phyloP scores from a whole-genome alignment of 2,113 vertebrate genomes.

The Psilopsiagon aymara region DNA sequence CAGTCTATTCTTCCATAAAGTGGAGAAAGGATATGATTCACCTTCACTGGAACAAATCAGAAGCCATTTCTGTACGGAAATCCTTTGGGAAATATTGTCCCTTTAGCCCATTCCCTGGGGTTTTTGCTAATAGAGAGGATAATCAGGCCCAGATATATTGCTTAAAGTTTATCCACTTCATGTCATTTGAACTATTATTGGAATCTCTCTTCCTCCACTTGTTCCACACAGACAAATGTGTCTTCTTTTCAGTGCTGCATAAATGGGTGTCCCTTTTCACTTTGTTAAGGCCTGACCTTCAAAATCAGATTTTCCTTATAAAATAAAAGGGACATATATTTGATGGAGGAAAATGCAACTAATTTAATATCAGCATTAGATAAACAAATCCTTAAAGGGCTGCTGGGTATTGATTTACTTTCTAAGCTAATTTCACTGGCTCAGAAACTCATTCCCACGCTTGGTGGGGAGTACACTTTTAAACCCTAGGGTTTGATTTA shows the following conservation, averaged over 20 bases:
- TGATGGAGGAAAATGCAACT: not conserved
- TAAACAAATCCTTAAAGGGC: not conserved
- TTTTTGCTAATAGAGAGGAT: not conserved
- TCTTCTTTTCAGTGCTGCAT: not conserved
- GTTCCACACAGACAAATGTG: not conserved
- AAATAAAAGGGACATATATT: slow-evolving; percentile 9
- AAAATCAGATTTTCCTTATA: not conserved
- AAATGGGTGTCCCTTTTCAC: not conserved
- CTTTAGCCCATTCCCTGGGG: not conserved
- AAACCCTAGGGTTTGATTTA: not conserved
- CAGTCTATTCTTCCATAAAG: not conserved
- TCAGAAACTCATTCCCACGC: not conserved
- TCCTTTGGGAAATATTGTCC: not conserved
- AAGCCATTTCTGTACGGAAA: not conserved
- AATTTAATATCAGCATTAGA: slow-evolving; percentile 19
- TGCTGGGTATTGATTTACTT: slow-evolving; percentile 35
- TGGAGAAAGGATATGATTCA: not conserved
- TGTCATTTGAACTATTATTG: slow-evolving; percentile 24
- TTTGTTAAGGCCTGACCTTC: not conserved
- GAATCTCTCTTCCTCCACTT: not conserved
- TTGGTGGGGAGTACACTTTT: not conserved
- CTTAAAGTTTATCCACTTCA: slow-evolving; percentile 43
- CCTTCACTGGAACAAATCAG: not conserved
- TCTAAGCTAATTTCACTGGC: slow-evolving; percentile 12
- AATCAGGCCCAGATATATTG: not conserved